These are phyloP conservation scores for Entelurus aequoreus DNA, from an alignment of 2,113 vertebrate genomes.

Conservation along the genomic window DNA sequence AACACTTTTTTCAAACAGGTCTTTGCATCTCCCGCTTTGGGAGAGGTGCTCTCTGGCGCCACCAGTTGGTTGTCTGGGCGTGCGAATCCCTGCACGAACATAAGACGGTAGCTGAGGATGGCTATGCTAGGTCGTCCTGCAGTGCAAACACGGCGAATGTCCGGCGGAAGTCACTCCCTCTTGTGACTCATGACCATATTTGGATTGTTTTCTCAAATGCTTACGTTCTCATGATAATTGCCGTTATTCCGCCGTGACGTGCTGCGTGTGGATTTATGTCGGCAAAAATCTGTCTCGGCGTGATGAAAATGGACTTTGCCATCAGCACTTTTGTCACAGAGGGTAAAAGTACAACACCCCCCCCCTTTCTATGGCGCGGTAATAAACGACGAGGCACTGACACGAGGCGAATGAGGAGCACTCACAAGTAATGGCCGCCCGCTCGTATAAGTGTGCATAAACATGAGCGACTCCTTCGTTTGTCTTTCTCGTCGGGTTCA, in stretches of 20 bases:
- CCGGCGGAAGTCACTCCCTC: too few species aligned
- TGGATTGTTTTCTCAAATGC: background rate
- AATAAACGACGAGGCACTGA: constrained; percentile 53
- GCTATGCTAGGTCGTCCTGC: too few species aligned
- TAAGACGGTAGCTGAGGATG: too few species aligned
- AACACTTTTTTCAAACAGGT: too few species aligned
- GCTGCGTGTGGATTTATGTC: constrained; percentile 29
- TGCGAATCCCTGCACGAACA: too few species aligned
- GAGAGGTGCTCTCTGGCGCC: too few species aligned
- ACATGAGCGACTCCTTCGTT: constrained; percentile 4
- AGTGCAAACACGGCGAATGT: too few species aligned
- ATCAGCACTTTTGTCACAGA: constrained; percentile 57
- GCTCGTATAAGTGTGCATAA: constrained; percentile 25
- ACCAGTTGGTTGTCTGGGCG: too few species aligned
- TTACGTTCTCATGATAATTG: background rate
- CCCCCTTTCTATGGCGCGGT: constrained; percentile 17
- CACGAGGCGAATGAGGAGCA: constrained; percentile 44
- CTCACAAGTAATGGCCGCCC: constrained; percentile 14
- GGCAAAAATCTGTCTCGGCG: constrained; percentile 29
- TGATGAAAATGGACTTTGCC: constrained; percentile 46
- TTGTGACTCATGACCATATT: background rate
- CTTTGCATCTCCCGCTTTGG: too few species aligned
- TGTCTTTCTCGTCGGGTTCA: background rate
- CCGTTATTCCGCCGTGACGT: background rate
- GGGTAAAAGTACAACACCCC: constrained; percentile 46